A percentile compares a stretch with the other conserved stretches of the same genome.
phyloP scores from a whole-genome alignment of 2,113 vertebrate genomes.

The Periophthalmus modestus region DNA sequence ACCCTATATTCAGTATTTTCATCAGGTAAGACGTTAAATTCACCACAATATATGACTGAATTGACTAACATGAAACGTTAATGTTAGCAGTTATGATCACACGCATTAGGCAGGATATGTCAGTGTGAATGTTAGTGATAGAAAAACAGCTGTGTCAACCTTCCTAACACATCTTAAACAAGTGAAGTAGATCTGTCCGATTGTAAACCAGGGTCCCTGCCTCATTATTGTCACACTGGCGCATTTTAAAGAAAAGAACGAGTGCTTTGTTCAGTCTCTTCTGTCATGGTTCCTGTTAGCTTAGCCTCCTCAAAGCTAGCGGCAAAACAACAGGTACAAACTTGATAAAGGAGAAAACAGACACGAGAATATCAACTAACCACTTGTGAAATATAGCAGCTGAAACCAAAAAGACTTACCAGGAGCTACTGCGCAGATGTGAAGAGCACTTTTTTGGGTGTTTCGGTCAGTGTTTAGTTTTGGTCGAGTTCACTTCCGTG shows the following conservation, averaged over 20 bases:
- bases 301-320: conserved; percentile 23
- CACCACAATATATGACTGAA: neutral
- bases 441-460: conserved; percentile 40
- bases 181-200: neutral
- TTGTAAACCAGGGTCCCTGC: neutral
- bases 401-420: conserved; percentile 22
- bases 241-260: neutral
- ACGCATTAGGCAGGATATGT: neutral
- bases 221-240: too few species aligned
- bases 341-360: neutral
- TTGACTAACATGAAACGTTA: neutral
- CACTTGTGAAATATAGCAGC: rapidly evolving
- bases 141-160: neutral
- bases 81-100: neutral
- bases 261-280: conserved; percentile 36
- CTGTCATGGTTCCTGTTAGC: conserved; percentile 30
- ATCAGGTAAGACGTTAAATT: conserved; percentile 7
- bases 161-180: neutral
- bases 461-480: conserved; percentile 35
- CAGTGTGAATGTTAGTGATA: neutral
- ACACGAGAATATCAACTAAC: neutral
- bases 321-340: conserved; percentile 19
- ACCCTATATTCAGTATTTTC: conserved; percentile 22
- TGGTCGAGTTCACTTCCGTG: conserved; percentile 63
- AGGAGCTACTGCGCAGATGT: neutral